Conservation (phyloP, 1,140 invertebrate genomes). For the Zophobas atratus region DNA sequence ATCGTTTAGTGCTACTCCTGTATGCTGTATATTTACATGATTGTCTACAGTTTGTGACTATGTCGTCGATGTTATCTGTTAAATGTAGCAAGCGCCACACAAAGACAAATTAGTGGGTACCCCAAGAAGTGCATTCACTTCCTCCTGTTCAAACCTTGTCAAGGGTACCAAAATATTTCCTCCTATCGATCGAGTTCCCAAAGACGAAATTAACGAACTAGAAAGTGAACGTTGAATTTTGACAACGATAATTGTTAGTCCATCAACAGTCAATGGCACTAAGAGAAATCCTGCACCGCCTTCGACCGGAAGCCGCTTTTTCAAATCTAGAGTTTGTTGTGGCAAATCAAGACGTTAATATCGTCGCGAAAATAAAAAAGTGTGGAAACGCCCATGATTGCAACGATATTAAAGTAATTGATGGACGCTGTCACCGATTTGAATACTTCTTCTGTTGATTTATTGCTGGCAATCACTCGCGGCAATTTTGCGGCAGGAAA, state of each 20-base stretch:
- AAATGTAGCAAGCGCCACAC: too few relatives aligned
- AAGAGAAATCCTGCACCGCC: too few relatives aligned
- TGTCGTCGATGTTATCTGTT: too few relatives aligned
- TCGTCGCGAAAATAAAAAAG: conserved; percentile 16
- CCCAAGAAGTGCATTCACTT: too few relatives aligned
- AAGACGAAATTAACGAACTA: not conserved
- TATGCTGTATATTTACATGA: too few relatives aligned
- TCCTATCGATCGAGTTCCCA: not conserved
- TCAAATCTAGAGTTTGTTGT: not conserved
- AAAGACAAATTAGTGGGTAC: too few relatives aligned
- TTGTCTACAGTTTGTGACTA: too few relatives aligned
- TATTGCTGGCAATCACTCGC: conserved; percentile 20
- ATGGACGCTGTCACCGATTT: conserved; percentile 35
- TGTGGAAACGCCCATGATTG: conserved; percentile 8
- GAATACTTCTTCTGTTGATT: conserved; percentile 35
- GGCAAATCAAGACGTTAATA: not conserved
- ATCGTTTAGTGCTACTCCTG: too few relatives aligned
- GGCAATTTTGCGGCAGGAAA: conserved; percentile 26
- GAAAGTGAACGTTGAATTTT: too few relatives aligned
- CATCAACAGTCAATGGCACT: too few relatives aligned
- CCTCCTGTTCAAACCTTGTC: not conserved
- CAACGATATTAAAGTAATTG: conserved; percentile 20
- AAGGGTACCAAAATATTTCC: not conserved
- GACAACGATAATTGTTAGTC: too few relatives aligned
- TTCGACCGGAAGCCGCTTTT: not conserved